Conservation (phyloP, 1,140 invertebrate species). For the Neodiprion virginianus region DNA sequence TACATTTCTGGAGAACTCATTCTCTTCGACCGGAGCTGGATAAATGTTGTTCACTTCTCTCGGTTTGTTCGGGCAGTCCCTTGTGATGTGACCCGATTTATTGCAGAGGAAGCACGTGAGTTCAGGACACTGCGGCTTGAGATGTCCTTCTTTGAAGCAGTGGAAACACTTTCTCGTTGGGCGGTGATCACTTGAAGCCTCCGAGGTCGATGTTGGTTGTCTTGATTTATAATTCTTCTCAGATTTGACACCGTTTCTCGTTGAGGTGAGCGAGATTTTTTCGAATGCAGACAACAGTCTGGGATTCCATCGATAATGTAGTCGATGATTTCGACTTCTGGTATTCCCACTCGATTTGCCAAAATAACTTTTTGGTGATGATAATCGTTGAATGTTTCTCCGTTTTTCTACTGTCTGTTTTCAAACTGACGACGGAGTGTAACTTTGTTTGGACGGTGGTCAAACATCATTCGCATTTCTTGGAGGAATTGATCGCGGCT, state of each 20-base stretch:
- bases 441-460: conserved; percentile 9
- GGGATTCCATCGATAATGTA: neutral
- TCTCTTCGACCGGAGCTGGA: no score
- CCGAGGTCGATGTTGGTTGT: no score
- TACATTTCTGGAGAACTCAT: no score
- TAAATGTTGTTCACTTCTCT: neutral
- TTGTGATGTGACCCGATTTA: conserved; percentile 12
- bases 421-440: neutral
- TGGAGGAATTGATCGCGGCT: neutral
- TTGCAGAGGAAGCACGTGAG: neutral
- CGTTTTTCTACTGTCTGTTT: no score
- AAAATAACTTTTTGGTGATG: neutral
- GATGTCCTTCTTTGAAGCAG: neutral
- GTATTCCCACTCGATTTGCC: neutral
- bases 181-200: no score
- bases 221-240: no score
- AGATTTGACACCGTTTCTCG: no score
- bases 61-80: conserved; percentile 2
- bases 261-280: no score
- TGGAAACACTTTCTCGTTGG: neutral
- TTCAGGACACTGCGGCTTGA: neutral
- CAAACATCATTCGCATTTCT: conserved; percentile 8
- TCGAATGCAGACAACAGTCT: neutral
- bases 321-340: neutral
- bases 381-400: neutral